Percentiles rank a stretch among this genome's conserved stretches.
phyloP scores from a whole-genome alignment of 1,140 invertebrate species.

The Muscidifurax raptorellus region DNA sequence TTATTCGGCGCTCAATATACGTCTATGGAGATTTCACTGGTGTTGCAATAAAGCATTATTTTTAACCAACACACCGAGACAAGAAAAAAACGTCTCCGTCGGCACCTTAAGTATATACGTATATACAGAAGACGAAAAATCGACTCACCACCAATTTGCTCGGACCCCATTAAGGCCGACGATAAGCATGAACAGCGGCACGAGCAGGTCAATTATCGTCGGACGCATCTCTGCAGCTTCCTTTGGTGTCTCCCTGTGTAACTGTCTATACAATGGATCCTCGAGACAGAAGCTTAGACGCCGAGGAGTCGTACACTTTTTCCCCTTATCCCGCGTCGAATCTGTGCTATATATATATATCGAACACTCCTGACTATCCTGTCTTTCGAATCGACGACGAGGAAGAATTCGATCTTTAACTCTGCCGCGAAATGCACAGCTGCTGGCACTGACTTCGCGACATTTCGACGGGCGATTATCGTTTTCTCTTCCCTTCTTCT shows the following conservation, averaged over 20 bases:
- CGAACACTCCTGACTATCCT: too few species aligned
- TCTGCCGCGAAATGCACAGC: neutral
- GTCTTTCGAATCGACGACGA: neutral
- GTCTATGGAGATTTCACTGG: neutral
- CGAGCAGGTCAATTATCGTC: constrained; percentile 36
- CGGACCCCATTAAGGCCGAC: constrained; percentile 67
- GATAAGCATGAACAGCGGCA: constrained; percentile 64
- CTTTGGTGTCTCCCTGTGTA: neutral
- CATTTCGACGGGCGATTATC: too few species aligned
- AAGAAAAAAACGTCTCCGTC: constrained; percentile 24
- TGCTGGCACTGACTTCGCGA: neutral
- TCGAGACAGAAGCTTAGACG: neutral
- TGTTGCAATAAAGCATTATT: neutral
- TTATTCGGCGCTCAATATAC: too few species aligned
- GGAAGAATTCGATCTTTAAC: neutral
- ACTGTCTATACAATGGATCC: neutral
- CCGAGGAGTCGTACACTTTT: neutral
- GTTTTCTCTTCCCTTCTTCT: neutral
- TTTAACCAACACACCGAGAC: neutral
- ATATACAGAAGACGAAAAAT: neutral
- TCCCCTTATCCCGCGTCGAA: neutral
- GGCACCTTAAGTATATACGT: neutral
- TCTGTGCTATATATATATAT: too few species aligned
- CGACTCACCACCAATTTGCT: constrained; percentile 74
- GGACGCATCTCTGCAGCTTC: constrained; percentile 1